These are phyloP conservation scores for Tyto alba DNA, from an alignment of 2,113 vertebrate species.

Conservation along the genomic window DNA sequence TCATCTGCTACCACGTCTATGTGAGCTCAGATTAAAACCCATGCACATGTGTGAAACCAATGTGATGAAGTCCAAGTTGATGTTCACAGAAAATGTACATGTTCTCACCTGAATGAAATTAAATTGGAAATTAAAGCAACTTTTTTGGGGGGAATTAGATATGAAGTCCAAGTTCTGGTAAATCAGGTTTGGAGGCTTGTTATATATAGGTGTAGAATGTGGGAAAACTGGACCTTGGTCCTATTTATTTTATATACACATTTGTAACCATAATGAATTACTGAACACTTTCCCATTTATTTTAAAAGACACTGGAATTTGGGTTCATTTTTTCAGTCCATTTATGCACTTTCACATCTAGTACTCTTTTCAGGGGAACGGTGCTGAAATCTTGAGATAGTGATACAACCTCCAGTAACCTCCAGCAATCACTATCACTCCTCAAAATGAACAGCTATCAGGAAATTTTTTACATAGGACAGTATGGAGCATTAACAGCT, in stretches of 20 bases:
- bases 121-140: neutral
- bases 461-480: neutral
- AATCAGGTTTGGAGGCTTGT: neutral
- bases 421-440: neutral
- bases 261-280: neutral
- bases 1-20: neutral
- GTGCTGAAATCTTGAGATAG: neutral
- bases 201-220: accelerated
- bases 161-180: neutral
- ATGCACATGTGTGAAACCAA: neutral
- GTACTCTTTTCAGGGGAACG: neutral
- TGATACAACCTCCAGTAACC: neutral
- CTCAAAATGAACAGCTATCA: neutral
- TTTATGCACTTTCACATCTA: neutral
- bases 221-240: neutral
- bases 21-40: neutral
- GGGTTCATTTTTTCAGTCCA: neutral
- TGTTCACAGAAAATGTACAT: neutral
- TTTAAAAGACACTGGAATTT: neutral
- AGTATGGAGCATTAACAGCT: neutral
- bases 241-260: neutral
- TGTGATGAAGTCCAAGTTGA: neutral
- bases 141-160: neutral
- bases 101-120: neutral
- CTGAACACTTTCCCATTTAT: neutral